Evolutionary conservation across 2,888 invertebrate species (phyloP).

Genomic region (Arrhopalites spinosus): DNA sequence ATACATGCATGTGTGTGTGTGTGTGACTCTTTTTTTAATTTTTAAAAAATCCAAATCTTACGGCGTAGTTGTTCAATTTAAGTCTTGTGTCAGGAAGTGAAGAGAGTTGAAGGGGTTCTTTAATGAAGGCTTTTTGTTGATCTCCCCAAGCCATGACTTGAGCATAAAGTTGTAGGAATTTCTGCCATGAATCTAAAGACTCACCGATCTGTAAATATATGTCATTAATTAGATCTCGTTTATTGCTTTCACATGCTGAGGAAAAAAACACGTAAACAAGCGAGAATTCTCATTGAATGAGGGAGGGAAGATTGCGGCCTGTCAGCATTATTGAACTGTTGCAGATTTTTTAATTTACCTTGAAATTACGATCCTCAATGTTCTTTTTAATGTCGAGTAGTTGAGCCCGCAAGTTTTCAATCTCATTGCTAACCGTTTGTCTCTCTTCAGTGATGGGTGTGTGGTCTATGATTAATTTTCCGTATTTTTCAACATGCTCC

Average conservation of each 20-base stretch:
- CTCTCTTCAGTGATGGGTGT: constrained; percentile 78
- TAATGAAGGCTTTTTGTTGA: constrained; percentile 79
- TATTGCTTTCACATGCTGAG: constrained; percentile 15
- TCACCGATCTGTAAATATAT: constrained; percentile 69
- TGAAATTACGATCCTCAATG: constrained; percentile 81
- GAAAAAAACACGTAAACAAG: not conserved
- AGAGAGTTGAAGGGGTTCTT: constrained; percentile 76
- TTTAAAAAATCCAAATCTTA: constrained; percentile 60
- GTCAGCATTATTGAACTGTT: too few species aligned
- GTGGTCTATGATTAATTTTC: constrained; percentile 77
- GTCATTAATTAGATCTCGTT: constrained; percentile 5
- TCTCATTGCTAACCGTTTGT: constrained; percentile 73
- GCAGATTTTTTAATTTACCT: constrained; percentile 58
- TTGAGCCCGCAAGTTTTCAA: constrained; percentile 77
- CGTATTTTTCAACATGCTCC: constrained; percentile 77
- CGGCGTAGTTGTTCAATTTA: constrained; percentile 84
- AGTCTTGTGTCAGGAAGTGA: constrained; percentile 81
- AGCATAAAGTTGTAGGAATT: constrained; percentile 81
- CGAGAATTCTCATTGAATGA: constrained; percentile 6
- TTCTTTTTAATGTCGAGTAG: constrained; percentile 76
- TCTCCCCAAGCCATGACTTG: constrained; percentile 82
- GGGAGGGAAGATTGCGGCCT: not conserved
- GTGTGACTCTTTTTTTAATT: not conserved
- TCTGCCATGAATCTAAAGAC: constrained; percentile 84
- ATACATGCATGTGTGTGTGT: not conserved